Percentiles rank a stretch among this genome's conserved stretches.
These are phyloP conservation scores for Drosophila nikananu DNA, from an alignment of 1,140 invertebrate species.

Conservation along the genomic window DNA sequence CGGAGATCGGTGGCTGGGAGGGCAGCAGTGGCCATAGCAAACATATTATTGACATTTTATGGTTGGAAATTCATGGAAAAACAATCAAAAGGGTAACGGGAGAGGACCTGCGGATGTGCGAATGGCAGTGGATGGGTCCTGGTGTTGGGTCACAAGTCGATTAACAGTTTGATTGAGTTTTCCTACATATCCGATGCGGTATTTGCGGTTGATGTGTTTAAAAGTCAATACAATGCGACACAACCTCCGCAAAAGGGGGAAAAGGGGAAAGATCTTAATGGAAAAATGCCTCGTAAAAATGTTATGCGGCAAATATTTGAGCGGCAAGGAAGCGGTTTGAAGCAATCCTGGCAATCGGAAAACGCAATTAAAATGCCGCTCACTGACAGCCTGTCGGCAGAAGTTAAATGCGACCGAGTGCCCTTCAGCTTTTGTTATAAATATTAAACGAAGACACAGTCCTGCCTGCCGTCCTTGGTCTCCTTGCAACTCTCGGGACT, in stretches of 20 bases:
- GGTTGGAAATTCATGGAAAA: slow-evolving; percentile 64
- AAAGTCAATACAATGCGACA: slow-evolving; percentile 64
- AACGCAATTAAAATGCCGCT: slow-evolving; percentile 66
- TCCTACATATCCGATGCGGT: slow-evolving; percentile 62
- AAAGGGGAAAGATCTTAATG: slow-evolving; percentile 51
- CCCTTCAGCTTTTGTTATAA: slow-evolving; percentile 69
- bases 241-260: neutral
- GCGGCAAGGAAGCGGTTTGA: slow-evolving; percentile 21
- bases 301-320: slow-evolving; percentile 49
- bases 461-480: slow-evolving; percentile 53
- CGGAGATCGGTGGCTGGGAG: slow-evolving; percentile 9
- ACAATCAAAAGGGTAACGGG: slow-evolving; percentile 60
- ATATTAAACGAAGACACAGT: slow-evolving; percentile 70
- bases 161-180: slow-evolving; percentile 80
- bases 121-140: neutral
- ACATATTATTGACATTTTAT: slow-evolving; percentile 79
- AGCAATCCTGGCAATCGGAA: slow-evolving; percentile 31
- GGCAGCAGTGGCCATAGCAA: slow-evolving; percentile 49
- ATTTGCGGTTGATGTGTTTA: slow-evolving; percentile 72
- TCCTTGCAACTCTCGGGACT: slow-evolving; percentile 29
- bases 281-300: slow-evolving; percentile 74
- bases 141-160: slow-evolving; percentile 57
- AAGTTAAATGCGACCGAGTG: slow-evolving; percentile 56
- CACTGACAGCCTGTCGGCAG: slow-evolving; percentile 33
- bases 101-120: neutral